A percentile compares a stretch with the other conserved stretches of the same genome.
Conservation (phyloP, 1,140 invertebrate genomes). For the Trichonephila inaurata region DNA sequence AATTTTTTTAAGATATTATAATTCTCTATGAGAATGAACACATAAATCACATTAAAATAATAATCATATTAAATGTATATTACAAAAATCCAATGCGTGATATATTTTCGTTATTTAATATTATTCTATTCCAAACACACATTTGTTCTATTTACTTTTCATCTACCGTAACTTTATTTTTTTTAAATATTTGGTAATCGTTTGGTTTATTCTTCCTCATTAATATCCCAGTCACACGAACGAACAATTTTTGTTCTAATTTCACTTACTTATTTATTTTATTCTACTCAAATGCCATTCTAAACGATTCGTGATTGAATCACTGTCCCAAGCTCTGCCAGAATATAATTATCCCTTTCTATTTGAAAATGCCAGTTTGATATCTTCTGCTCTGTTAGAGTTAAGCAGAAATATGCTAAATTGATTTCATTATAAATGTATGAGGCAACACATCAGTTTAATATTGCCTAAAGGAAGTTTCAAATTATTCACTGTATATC, state of each 20-base stretch:
- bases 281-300: not conserved
- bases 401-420: not conserved
- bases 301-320: not conserved
- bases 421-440: not conserved
- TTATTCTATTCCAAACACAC: too few species aligned
- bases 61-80: too few species aligned
- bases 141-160: too few species aligned
- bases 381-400: not conserved
- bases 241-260: not conserved
- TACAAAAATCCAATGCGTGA: too few species aligned
- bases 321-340: not conserved
- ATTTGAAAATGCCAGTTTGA: not conserved
- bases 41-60: too few species aligned
- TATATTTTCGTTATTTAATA: too few species aligned
- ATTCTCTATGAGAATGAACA: too few species aligned
- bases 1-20: too few species aligned
- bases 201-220: not conserved
- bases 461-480: too few species aligned
- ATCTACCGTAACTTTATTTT: too few species aligned
- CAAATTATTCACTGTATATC: too few species aligned
- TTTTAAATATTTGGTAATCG: too few species aligned
- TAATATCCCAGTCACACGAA: not conserved
- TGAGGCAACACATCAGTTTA: not conserved
- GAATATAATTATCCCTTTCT: not conserved
- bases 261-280: not conserved